Percentiles rank a stretch among this genome's conserved stretches.
Evolutionary conservation across 2,113 vertebrate genomes (phyloP).

Genomic region (Heterotis niloticus): DNA sequence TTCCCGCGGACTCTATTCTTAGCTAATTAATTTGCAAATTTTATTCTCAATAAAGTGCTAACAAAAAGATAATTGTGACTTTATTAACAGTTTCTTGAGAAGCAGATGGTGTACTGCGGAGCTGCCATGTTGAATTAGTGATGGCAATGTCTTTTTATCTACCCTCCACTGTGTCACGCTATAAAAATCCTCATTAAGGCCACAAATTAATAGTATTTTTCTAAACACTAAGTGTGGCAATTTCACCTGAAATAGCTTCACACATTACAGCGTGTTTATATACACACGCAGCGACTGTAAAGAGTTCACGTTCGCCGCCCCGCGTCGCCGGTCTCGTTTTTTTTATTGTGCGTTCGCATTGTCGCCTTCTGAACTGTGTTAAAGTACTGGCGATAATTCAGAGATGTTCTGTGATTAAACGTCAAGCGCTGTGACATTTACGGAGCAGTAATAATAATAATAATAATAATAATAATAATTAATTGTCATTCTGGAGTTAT

Average conservation of each 20-base stretch:
- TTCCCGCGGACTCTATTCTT: slow-evolving; percentile 61
- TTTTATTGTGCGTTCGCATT: slow-evolving; percentile 22
- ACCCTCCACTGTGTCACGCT: slow-evolving; percentile 64
- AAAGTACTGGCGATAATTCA: too few relatives aligned
- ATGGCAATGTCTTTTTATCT: slow-evolving; percentile 85
- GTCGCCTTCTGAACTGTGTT: neutral
- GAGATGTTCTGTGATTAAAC: too few relatives aligned
- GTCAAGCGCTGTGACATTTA: too few relatives aligned
- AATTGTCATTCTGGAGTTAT: too few relatives aligned
- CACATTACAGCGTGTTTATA: slow-evolving; percentile 42
- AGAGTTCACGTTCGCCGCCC: neutral
- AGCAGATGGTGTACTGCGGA: slow-evolving; percentile 95
- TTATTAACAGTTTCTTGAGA: slow-evolving; percentile 95
- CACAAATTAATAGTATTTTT: slow-evolving; percentile 68
- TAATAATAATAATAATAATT: too few relatives aligned
- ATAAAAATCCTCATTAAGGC: slow-evolving; percentile 70
- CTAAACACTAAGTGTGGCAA: slow-evolving; percentile 45
- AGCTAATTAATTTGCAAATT: slow-evolving; percentile 95
- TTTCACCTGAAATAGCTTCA: slow-evolving; percentile 51
- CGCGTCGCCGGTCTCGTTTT: too few relatives aligned
- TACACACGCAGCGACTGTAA: slow-evolving; percentile 37
- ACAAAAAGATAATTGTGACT: slow-evolving; percentile 98
- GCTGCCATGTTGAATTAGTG: slow-evolving; percentile 96
- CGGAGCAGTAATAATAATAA: neutral
- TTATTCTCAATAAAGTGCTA: slow-evolving; percentile 96